phyloP scores from a whole-genome alignment of 2,888 invertebrate species.

The Lepidochitona cinerea region DNA sequence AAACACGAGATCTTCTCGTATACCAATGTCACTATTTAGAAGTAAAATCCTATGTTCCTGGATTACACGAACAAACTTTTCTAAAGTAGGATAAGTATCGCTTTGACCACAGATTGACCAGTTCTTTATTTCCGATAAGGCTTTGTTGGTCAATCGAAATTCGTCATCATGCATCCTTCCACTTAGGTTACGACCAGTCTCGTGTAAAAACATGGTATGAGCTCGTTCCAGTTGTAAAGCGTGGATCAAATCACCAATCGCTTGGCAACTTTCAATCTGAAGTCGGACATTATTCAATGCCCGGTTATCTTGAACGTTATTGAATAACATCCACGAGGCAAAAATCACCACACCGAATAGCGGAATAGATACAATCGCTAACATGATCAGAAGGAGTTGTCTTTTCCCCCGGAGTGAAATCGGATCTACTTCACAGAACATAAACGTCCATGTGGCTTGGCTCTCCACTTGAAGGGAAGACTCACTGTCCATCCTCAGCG shows the following conservation, averaged over 20 bases:
- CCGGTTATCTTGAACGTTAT: neutral
- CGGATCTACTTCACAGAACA: slow-evolving; percentile 19
- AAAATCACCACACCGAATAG: slow-evolving; percentile 14
- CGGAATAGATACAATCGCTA: slow-evolving; percentile 19
- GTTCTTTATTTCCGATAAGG: neutral
- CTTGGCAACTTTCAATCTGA: slow-evolving; percentile 12
- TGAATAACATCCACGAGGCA: neutral
- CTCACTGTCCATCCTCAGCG: neutral
- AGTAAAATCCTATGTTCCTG: neutral
- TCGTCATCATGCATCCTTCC: neutral
- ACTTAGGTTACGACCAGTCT: neutral
- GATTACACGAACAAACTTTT: neutral
- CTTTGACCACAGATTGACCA: neutral
- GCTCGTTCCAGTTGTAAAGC: slow-evolving; percentile 22
- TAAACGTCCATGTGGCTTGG: neutral
- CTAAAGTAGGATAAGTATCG: neutral
- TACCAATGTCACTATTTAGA: neutral
- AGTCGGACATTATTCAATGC: neutral
- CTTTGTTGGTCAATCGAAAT: neutral
- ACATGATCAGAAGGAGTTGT: slow-evolving; percentile 8
- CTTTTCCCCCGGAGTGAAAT: slow-evolving; percentile 16
- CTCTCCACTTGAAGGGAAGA: neutral
- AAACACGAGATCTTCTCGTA: slow-evolving; percentile 3
- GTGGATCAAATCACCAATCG: slow-evolving; percentile 18
- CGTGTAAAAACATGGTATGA: slow-evolving; percentile 9